Percentiles rank a stretch among this genome's conserved stretches.
These are phyloP conservation scores for Oncopeltus fasciatus DNA, from an alignment of 1,140 invertebrate genomes.

Conservation along the genomic window DNA sequence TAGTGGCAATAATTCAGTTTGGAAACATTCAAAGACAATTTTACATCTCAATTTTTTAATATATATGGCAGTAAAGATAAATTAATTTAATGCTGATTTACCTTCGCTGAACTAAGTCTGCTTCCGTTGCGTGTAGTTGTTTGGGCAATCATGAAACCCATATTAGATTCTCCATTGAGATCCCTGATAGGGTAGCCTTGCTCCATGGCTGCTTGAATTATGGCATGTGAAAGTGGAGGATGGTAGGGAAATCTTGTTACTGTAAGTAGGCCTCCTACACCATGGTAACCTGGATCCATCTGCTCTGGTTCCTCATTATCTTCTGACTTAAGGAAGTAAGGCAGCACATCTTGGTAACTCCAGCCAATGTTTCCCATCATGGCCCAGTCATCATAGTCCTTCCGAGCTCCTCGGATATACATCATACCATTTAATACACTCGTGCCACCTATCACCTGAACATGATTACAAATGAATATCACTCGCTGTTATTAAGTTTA, in stretches of 20 bases:
- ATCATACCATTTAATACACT: slow-evolving; percentile 95
- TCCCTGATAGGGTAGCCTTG: slow-evolving; percentile 64
- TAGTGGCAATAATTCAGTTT: no score
- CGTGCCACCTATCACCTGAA: slow-evolving; percentile 71
- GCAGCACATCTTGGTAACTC: slow-evolving; percentile 76
- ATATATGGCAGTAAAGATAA: no score
- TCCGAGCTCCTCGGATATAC: slow-evolving; percentile 80
- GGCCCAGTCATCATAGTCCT: slow-evolving; percentile 85
- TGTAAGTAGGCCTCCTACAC: slow-evolving; percentile 58
- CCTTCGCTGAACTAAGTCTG: slow-evolving; percentile 47
- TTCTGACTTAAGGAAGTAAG: slow-evolving; percentile 76
- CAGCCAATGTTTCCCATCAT: slow-evolving; percentile 72
- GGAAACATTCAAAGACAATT: no score
- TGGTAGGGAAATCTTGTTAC: slow-evolving; percentile 74
- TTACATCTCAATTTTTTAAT: no score
- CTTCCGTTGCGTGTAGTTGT: slow-evolving; percentile 78
- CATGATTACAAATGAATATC: no score
- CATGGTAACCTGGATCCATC: slow-evolving; percentile 63
- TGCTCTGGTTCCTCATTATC: slow-evolving; percentile 56
- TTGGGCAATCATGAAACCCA: slow-evolving; percentile 70
- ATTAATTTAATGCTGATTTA: no score
- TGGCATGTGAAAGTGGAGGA: slow-evolving; percentile 64
- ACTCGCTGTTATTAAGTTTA: no score
- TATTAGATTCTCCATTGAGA: slow-evolving; percentile 66
- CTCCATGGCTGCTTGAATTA: slow-evolving; percentile 70